Base-by-base conservation (phyloP, 2,113 vertebrate species). In the Corvus cornix region DNA sequence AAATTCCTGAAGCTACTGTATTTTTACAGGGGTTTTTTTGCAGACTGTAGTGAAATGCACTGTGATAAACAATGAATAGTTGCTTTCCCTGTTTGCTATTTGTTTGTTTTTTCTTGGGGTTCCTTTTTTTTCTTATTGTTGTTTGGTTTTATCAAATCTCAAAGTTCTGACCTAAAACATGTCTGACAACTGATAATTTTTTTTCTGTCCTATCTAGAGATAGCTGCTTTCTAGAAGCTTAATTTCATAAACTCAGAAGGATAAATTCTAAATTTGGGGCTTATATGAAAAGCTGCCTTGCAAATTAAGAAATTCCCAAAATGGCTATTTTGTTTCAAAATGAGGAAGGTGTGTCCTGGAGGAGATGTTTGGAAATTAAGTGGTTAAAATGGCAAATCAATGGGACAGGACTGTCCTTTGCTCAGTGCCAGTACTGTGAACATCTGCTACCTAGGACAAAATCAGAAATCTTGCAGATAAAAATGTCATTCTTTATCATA, bases 1-100 rank as follows among this genome's bases (percentile, higher is more conserved):
- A 44, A 68, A 58, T 88, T 92, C 74, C 75, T 83, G 53, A 80
- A 69, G 28, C 67, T 70, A 23, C 74, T 86, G 41, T 58, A 35
- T 83, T 62, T 41, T 48, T 51, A 49, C 2, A 1, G 18, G 26
- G 22, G 60, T 18, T 55, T 70, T 56, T 31, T 11, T n/a, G 31
- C 10, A 64, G 28, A 15, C 41, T 85, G 3, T 26, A 69, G n/a
- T 35, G 53, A 77, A 81, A 58, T 82, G 19, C 10, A 21, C 28
- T 51, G 31, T 80, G 48, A 84, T 51, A 64, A 70, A 39, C 43
- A 51, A 13, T 82, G 64, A 87, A 23, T 33, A 13, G 9, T 67
- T 84, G 23, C 20, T 87, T 80, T 67, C 27, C 16, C 10, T 55
- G 41, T 11, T 92, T 51, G 19, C 21, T 39, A 1, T 33, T 79